Conservation (phyloP, 2,797 vertebrate genomes). For the Aeoliscus strigatus region DNA sequence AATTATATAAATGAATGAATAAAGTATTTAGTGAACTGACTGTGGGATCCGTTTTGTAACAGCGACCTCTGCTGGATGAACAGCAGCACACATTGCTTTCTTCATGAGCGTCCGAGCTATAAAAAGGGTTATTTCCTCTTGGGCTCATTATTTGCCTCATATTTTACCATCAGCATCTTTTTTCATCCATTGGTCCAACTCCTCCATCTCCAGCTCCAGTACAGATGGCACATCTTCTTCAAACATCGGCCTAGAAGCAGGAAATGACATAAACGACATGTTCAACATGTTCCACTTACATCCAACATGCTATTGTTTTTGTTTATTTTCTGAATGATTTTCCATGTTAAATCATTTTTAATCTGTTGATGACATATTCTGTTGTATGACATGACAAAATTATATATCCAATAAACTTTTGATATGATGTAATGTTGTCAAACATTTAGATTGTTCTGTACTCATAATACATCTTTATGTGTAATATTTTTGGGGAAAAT, state of each 20-base stretch:
- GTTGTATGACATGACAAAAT: too few species aligned
- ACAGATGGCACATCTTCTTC: constrained; percentile 97
- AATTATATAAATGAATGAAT: too few species aligned
- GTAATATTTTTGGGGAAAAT: too few species aligned
- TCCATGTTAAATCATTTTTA: too few species aligned
- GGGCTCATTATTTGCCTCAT: not conserved
- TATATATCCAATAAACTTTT: too few species aligned
- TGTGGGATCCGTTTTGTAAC: not conserved
- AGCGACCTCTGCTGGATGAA: constrained; percentile 59
- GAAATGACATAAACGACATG: not conserved
- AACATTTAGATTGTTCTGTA: too few species aligned
- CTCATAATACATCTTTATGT: too few species aligned
- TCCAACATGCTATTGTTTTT: too few species aligned
- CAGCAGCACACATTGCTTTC: not conserved
- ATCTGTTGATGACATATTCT: too few species aligned
- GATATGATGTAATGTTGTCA: too few species aligned
- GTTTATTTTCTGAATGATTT: too few species aligned
- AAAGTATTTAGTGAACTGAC: too few species aligned
- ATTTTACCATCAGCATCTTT: constrained; percentile 75
- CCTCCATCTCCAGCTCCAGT: constrained; percentile 97
- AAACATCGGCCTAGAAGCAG: constrained; percentile 87
- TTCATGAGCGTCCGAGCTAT: not conserved
- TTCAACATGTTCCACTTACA: not conserved
- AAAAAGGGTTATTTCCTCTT: not conserved
- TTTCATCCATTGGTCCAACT: constrained; percentile 93